Conservation (phyloP, 2,888 invertebrate species). For the Pyrrhia umbra region DNA sequence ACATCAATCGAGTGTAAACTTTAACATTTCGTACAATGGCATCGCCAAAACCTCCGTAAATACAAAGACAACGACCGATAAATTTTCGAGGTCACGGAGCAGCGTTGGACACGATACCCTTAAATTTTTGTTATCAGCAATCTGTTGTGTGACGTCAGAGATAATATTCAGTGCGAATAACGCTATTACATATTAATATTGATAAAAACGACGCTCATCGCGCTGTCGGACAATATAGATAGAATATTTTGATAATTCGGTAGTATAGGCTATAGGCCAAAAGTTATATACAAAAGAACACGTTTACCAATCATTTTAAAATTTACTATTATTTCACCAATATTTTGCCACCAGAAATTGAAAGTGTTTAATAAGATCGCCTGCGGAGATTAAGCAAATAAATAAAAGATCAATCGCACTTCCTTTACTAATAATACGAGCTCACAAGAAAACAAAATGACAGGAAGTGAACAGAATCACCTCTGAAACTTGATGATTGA, state of each 20-base stretch:
- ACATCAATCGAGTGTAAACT: slow-evolving; percentile 46
- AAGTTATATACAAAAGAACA: slow-evolving; percentile 8
- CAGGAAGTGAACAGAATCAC: slow-evolving; percentile 51
- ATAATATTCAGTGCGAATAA: slow-evolving; percentile 67
- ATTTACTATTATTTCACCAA: slow-evolving; percentile 6
- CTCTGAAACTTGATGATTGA: slow-evolving; percentile 45
- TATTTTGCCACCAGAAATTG: slow-evolving; percentile 18
- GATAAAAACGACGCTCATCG: slow-evolving; percentile 52
- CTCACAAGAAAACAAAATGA: slow-evolving; percentile 36
- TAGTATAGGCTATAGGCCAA: slow-evolving; percentile 25
- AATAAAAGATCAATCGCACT: slow-evolving; percentile 48
- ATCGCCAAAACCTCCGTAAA: slow-evolving; percentile 75
- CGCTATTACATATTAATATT: slow-evolving; percentile 61
- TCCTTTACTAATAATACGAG: slow-evolving; percentile 37
- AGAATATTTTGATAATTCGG: slow-evolving; percentile 43
- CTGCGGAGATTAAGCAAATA: slow-evolving; percentile 30
- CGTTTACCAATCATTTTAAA: slow-evolving; percentile 16
- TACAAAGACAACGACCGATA: slow-evolving; percentile 84
- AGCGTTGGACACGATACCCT: slow-evolving; percentile 71
- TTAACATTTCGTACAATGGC: slow-evolving; percentile 41
- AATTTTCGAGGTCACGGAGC: slow-evolving; percentile 75
- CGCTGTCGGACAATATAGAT: slow-evolving; percentile 38
- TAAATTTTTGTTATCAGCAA: slow-evolving; percentile 75
- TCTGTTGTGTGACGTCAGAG: slow-evolving; percentile 72
- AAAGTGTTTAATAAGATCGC: slow-evolving; percentile 34